Percentiles rank a stretch among this genome's conserved stretches.
These are phyloP conservation scores for Ostrea denselamellosa DNA, from an alignment of 1,140 invertebrate genomes.

Conservation along the genomic window DNA sequence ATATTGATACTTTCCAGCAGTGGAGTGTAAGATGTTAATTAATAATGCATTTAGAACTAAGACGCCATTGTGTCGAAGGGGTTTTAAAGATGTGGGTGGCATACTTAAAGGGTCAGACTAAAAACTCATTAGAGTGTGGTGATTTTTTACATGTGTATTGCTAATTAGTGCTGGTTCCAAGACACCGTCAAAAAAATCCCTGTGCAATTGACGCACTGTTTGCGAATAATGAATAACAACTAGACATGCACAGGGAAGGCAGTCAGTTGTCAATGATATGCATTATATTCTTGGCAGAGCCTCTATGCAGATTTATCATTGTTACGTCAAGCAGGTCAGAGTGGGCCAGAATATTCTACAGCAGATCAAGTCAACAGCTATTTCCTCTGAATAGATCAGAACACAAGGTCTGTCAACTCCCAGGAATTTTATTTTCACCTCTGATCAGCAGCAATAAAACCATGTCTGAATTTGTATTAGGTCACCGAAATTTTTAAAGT, in stretches of 20 bases:
- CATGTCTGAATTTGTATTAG: not conserved
- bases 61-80: not conserved
- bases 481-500: not conserved
- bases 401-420: not conserved
- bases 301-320: not conserved
- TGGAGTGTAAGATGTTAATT: not conserved
- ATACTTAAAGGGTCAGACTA: not conserved
- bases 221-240: not conserved
- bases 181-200: not conserved
- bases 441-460: not conserved
- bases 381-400: not conserved
- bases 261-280: not conserved
- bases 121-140: not conserved
- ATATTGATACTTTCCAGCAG: slow-evolving; percentile 9
- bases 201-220: not conserved
- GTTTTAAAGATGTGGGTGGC: not conserved
- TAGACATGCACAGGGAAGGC: not conserved
- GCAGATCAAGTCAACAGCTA: not conserved
- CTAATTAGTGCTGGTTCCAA: not conserved
- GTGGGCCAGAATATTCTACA: not conserved
- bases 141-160: not conserved
- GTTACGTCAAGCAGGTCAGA: not conserved
- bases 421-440: not conserved
- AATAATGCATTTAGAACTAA: slow-evolving; percentile 21
- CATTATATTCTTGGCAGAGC: not conserved